These are phyloP conservation scores for Ahaetulla prasina DNA, from an alignment of 2,113 vertebrate genomes.

Conservation along the genomic window DNA sequence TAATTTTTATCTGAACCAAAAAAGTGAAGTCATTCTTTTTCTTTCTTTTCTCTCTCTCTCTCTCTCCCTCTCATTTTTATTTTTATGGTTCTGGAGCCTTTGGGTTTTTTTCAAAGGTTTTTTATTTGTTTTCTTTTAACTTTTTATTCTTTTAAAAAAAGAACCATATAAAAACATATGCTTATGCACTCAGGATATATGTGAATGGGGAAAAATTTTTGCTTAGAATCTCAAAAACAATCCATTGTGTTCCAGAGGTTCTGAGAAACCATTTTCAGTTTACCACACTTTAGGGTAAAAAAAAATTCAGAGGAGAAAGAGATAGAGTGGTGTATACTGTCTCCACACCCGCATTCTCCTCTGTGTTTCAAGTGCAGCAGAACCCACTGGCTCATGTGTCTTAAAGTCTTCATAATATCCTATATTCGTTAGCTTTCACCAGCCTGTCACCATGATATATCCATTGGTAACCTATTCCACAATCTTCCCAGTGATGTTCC, in stretches of 20 bases:
- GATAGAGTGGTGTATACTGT: not conserved
- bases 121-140: not conserved
- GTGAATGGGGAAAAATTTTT: not conserved
- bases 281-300: not conserved
- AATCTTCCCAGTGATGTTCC: not conserved
- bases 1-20: not conserved
- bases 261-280: not conserved
- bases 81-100: too few species aligned
- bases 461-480: not conserved
- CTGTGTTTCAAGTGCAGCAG: not conserved
- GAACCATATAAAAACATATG: not conserved
- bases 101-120: not conserved
- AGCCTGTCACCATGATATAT: not conserved
- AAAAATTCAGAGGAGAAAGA: not conserved
- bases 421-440: not conserved
- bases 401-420: not conserved
- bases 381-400: not conserved
- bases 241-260: not conserved
- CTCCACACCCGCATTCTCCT: not conserved
- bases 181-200: not conserved
- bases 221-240: not conserved
- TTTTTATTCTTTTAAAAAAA: not conserved
- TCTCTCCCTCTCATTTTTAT: too few species aligned
- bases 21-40: not conserved
- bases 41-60: too few species aligned